Conservation (phyloP, 2,888 invertebrate genomes). For the Pelosia muscerda region DNA sequence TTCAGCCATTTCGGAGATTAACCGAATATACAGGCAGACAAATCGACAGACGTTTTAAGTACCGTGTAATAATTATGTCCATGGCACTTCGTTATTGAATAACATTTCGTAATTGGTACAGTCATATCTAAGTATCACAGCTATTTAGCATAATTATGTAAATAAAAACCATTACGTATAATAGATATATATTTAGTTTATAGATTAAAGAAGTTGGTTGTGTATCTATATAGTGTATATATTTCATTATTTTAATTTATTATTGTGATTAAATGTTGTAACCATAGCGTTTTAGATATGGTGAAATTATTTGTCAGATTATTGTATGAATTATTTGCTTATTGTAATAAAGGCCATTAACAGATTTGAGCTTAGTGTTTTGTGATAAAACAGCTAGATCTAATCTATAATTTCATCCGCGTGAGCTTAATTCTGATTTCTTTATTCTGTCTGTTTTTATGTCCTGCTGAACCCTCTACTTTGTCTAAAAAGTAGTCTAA, state of each 20-base stretch:
- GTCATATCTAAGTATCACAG: not conserved
- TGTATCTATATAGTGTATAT: slow-evolving; percentile 9
- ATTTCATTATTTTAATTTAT: not conserved
- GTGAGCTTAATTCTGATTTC: no score
- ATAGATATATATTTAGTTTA: not conserved
- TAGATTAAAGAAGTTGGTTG: not conserved
- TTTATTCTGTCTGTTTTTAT: no score
- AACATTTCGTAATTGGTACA: not conserved
- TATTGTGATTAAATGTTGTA: not conserved
- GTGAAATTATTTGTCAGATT: not conserved
- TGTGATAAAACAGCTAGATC: no score
- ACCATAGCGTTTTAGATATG: slow-evolving; percentile 14
- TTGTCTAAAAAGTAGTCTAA: no score
- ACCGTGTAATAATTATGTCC: not conserved
- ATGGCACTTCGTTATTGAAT: not conserved
- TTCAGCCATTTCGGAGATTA: no score
- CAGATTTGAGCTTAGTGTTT: not conserved
- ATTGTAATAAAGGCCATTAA: not conserved
- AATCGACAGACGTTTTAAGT: no score
- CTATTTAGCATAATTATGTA: not conserved
- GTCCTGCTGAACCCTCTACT: no score
- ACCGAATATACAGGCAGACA: no score
- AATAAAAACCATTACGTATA: not conserved
- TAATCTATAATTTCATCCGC: no score
- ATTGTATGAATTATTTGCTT: not conserved